Conservation (phyloP, 2,113 vertebrate genomes). For the Sakesphorus luctuosus region DNA sequence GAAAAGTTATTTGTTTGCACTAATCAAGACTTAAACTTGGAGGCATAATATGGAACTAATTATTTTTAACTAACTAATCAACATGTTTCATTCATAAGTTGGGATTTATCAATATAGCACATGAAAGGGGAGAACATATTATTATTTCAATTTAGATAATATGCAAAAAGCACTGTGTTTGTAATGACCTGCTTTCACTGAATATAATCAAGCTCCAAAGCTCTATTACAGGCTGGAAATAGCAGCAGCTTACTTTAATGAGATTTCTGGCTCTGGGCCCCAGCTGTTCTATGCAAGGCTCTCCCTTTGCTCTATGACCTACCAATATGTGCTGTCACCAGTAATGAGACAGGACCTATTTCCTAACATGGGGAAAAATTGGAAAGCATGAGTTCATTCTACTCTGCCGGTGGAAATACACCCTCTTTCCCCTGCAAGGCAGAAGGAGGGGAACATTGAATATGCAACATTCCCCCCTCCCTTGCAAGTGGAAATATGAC, state of each 20-base stretch:
- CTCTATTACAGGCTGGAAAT: slow-evolving; percentile 87
- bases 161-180: slow-evolving; percentile 76
- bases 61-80: slow-evolving; percentile 82
- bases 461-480: neutral
- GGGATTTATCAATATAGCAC: slow-evolving; percentile 78
- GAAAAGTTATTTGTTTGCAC: slow-evolving; percentile 69
- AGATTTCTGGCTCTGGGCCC: slow-evolving; percentile 85
- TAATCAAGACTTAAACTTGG: slow-evolving; percentile 74
- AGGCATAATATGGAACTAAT: slow-evolving; percentile 75
- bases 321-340: slow-evolving; percentile 72
- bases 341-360: slow-evolving; percentile 77
- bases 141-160: slow-evolving; percentile 81
- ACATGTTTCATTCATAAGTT: slow-evolving; percentile 81
- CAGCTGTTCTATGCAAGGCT: slow-evolving; percentile 78
- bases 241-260: slow-evolving; percentile 89
- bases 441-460: neutral
- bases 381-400: slow-evolving; percentile 69
- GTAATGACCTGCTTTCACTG: slow-evolving; percentile 81
- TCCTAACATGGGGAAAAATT: slow-evolving; percentile 74
- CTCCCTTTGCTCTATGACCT: slow-evolving; percentile 78
- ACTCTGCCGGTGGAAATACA: slow-evolving; percentile 48
- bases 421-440: slow-evolving; percentile 40
- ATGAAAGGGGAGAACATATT: slow-evolving; percentile 78
- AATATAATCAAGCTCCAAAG: slow-evolving; percentile 85
- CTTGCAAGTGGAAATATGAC: neutral